Percentiles rank a stretch among this genome's conserved stretches.
These are phyloP conservation scores for Octopus bimaculoides DNA, from an alignment of 1,140 invertebrate species.

Conservation along the genomic window DNA sequence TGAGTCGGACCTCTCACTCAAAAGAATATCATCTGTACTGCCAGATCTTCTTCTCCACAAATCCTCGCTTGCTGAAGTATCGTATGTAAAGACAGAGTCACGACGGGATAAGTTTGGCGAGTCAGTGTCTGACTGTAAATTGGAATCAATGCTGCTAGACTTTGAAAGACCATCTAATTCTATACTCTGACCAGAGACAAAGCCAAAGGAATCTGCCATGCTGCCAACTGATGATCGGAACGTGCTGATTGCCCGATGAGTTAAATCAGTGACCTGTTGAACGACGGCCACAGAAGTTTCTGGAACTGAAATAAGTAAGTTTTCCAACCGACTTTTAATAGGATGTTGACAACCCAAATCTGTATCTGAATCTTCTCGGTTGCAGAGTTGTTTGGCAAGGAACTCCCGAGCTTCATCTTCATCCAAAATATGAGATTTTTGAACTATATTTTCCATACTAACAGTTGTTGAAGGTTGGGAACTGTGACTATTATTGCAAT, in stretches of 20 bases:
- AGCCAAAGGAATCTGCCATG: slow-evolving; percentile 1
- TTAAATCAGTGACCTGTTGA: slow-evolving; percentile 33
- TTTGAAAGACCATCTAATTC: slow-evolving; percentile 8
- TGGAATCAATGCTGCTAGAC: slow-evolving; percentile 7
- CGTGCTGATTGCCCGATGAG: slow-evolving; percentile 36
- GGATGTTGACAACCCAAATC: neutral
- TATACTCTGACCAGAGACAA: slow-evolving; percentile 1
- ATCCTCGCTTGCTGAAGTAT: neutral
- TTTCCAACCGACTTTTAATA: neutral
- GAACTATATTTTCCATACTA: slow-evolving; percentile 2
- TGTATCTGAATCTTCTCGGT: slow-evolving; percentile 15
- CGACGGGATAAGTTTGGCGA: neutral
- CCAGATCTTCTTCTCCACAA: neutral
- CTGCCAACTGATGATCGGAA: slow-evolving; percentile 23
- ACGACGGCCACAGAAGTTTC: slow-evolving; percentile 29
- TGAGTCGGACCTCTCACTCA: neutral
- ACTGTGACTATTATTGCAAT: neutral
- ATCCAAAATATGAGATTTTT: slow-evolving; percentile 27
- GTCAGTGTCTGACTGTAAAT: slow-evolving; percentile 3
- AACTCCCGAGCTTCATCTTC: slow-evolving; percentile 46
- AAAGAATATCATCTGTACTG: neutral
- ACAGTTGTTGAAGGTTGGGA: slow-evolving; percentile 25
- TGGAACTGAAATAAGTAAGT: slow-evolving; percentile 1
- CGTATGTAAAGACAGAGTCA: neutral
- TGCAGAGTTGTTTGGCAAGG: slow-evolving; percentile 46